These are phyloP conservation scores for Drosophila mimetica DNA, from an alignment of 2,888 invertebrate species.

Conservation along the genomic window DNA sequence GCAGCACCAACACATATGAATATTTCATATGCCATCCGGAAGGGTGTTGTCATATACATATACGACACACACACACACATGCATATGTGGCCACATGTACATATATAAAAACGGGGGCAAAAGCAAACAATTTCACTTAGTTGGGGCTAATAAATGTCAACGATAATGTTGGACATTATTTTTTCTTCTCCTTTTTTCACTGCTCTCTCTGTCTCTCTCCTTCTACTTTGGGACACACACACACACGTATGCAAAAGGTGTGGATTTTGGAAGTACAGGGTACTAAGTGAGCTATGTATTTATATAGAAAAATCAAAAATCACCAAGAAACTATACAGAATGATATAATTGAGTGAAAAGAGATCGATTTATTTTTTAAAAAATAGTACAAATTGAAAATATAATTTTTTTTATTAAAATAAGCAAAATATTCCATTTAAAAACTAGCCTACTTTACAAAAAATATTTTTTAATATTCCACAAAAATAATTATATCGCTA, in stretches of 20 bases:
- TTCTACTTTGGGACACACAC: conserved; percentile 1
- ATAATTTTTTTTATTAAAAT: no score
- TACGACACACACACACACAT: conserved; percentile 15
- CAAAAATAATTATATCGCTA: no score
- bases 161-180: conserved; percentile 72
- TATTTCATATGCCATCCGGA: conserved; percentile 36
- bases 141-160: conserved; percentile 73
- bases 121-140: conserved; percentile 59
- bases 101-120: conserved; percentile 31
- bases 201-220: not conserved
- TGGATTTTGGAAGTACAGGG: conserved; percentile 5
- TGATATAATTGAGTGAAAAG: no score
- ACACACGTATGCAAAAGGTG: conserved; percentile 9
- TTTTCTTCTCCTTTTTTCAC: conserved; percentile 25
- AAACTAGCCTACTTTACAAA: no score
- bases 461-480: no score
- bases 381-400: no score
- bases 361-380: no score
- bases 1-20: conserved; percentile 25
- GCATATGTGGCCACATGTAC: not conserved
- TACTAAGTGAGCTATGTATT: not conserved
- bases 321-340: no score
- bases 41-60: conserved; percentile 23
- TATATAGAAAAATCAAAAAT: not conserved
- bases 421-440: no score